Evolutionary conservation across 2,888 invertebrate genomes (phyloP).

Genomic region (Habrosyne pyritoides): DNA sequence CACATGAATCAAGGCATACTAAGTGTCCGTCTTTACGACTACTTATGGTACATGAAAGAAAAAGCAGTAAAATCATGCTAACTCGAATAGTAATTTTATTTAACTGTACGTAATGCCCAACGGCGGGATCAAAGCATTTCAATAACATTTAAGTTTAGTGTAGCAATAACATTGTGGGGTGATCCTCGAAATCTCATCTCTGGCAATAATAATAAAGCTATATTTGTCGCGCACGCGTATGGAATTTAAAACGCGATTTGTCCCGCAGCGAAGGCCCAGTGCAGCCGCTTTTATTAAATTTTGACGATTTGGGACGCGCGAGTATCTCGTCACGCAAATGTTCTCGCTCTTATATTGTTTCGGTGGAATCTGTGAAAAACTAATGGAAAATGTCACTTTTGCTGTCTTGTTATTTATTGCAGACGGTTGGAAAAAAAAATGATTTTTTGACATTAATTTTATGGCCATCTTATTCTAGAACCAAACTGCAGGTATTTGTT

Average conservation of each 20-base stretch:
- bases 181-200: constrained; percentile 66
- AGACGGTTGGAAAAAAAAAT: not conserved
- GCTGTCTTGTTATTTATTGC: not conserved
- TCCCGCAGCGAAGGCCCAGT: constrained; percentile 29
- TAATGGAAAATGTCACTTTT: not conserved
- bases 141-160: constrained; percentile 55
- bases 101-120: constrained; percentile 37
- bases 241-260: constrained; percentile 62
- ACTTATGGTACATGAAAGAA: constrained; percentile 30
- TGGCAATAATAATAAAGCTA: constrained; percentile 65
- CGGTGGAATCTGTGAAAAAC: not conserved
- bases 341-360: constrained; percentile 5
- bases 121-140: constrained; percentile 53
- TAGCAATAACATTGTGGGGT: constrained; percentile 59
- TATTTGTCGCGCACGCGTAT: constrained; percentile 63
- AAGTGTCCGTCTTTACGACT: constrained; percentile 19
- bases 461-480: not conserved
- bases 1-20: constrained; percentile 9
- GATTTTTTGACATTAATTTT: not conserved
- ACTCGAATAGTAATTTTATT: constrained; percentile 32
- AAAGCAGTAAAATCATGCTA: constrained; percentile 24
- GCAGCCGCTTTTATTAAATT: constrained; percentile 52
- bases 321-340: constrained; percentile 16
- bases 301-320: constrained; percentile 23
- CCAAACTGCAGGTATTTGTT: too few species aligned